Evolutionary conservation across 2,797 vertebrate genomes (phyloP), one percentile per base, ranked within the genome.

Genomic region (Falco concolor): DNA sequence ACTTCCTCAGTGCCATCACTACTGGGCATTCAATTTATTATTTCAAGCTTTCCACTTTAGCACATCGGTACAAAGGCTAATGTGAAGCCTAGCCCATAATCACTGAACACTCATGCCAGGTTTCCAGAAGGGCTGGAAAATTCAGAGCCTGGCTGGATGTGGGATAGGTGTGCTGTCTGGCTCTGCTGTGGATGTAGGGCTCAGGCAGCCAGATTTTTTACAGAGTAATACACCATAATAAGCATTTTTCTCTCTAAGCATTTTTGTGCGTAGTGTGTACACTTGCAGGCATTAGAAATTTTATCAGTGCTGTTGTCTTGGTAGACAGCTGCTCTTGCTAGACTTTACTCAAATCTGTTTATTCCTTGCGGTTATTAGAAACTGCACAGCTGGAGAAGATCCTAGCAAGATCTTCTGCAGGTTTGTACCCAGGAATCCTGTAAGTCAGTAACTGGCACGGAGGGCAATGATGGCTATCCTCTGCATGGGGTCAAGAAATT

Each of bases 51-150:
- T 95, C 69, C 84, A 22, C 18, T 78, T 76, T 13, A 82, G 36
- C 44, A 69, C 49, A 11, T 22, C 6, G 4, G 59, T 70, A 79
- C 25, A 76, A 90, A 90, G 21, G n/a, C 38, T 81, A 84, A 68
- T 30, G 23, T 63, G 59, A 91, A 90, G 44, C 85, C 44, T 40
- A 75, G 65, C 27, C 57, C 54, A 17, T 5, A n/a, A 61, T 78
- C 65, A 40, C 59, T 61, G 18, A 83, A 80, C 12, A 49, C 30
- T 73, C 4, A 4, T 32, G 64, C 81, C 72, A 57, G 83, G 60
- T 91, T 94, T 96, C 87, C 87, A 91, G 77, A 68, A 86, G 22
- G 30, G 32, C 34, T 96, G 70, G 83, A 95, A 96, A 94, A 78
- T 82, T 56, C 7, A 6, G 64, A 91, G 45, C n/a, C 25, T 93